These are phyloP conservation scores for Himalopsyche phryganea DNA, from an alignment of 1,140 invertebrate species.

Conservation along the genomic window DNA sequence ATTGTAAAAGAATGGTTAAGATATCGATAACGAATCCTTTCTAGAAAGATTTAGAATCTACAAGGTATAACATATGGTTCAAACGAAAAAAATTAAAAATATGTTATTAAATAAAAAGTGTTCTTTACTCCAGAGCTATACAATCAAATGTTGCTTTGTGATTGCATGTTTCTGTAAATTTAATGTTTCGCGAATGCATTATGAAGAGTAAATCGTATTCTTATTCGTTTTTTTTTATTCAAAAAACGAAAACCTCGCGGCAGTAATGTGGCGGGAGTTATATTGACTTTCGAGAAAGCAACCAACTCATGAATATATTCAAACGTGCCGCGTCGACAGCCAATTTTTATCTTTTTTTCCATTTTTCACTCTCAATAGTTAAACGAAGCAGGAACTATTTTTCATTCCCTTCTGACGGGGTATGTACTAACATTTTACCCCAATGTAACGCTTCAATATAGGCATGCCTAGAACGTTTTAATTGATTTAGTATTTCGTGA, in stretches of 20 bases:
- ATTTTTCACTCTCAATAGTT: conserved; percentile 34
- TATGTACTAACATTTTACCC: too few species aligned
- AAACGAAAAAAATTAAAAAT: too few species aligned
- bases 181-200: neutral
- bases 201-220: neutral
- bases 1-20: too few species aligned
- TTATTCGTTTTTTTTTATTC: neutral
- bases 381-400: conserved; percentile 33
- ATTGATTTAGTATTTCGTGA: too few species aligned
- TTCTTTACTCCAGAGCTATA: too few species aligned
- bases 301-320: conserved; percentile 33
- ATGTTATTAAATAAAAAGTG: too few species aligned
- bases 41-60: too few species aligned
- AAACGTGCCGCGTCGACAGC: conserved; percentile 27
- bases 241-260: neutral
- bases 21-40: too few species aligned
- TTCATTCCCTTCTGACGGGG: conserved; percentile 14
- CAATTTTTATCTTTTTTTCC: conserved; percentile 32
- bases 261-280: conserved; percentile 15
- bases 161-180: neutral
- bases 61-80: too few species aligned
- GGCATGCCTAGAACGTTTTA: too few species aligned
- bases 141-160: too few species aligned
- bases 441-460: too few species aligned
- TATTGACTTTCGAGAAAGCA: conserved; percentile 29